Evolutionary conservation across 2,113 vertebrate species (phyloP).

Genomic region (Gorsachius goisagi): DNA sequence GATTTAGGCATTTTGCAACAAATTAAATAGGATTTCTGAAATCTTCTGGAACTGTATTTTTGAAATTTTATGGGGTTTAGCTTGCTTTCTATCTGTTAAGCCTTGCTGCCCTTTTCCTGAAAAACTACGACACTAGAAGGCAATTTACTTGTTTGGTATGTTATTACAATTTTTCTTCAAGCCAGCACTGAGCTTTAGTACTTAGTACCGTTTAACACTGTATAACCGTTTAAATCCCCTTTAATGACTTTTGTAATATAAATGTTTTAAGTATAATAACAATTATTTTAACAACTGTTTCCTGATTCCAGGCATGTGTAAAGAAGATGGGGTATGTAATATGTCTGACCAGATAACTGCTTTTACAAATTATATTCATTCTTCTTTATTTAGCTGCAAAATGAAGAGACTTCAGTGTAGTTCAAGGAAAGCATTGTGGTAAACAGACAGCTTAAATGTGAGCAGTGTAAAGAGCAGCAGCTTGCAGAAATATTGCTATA

Average conservation of each 20-base stretch:
- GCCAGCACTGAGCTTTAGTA: not conserved
- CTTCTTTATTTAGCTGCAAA: slow-evolving; percentile 77
- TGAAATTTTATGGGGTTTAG: not conserved
- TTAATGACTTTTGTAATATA: slow-evolving; percentile 69
- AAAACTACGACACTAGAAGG: not conserved
- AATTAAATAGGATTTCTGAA: not conserved
- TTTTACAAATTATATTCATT: slow-evolving; percentile 77
- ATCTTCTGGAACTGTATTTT: not conserved
- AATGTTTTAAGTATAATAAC: slow-evolving; percentile 68
- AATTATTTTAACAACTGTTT: slow-evolving; percentile 73
- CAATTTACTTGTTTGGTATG: not conserved
- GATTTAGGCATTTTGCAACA: not conserved
- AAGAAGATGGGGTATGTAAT: slow-evolving; percentile 60
- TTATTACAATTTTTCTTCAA: slow-evolving; percentile 13
- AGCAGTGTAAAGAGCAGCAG: slow-evolving; percentile 83
- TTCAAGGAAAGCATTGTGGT: slow-evolving; percentile 82
- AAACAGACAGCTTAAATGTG: slow-evolving; percentile 81
- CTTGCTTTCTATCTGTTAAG: not conserved
- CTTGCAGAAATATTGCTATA: slow-evolving; percentile 82
- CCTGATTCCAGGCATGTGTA: slow-evolving; percentile 69
- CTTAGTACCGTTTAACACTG: not conserved
- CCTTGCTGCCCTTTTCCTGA: not conserved
- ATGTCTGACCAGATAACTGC: slow-evolving; percentile 70
- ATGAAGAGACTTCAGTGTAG: slow-evolving; percentile 75
- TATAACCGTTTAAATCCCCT: slow-evolving; percentile 63